A percentile compares a stretch with the other conserved stretches of the same genome.
phyloP scores from a whole-genome alignment of 2,113 vertebrate species.

The Nerophis lumbriciformis region DNA sequence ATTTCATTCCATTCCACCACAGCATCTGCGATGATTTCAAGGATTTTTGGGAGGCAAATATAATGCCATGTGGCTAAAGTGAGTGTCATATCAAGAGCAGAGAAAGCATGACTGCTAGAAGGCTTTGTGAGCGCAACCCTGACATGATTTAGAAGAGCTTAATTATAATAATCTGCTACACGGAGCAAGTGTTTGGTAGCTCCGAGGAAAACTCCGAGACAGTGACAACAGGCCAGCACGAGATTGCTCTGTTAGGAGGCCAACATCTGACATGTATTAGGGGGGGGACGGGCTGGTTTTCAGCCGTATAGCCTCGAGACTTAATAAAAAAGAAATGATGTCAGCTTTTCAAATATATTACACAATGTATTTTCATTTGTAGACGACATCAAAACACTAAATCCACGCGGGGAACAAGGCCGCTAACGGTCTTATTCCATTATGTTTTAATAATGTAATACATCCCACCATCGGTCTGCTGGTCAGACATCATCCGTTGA shows the following conservation, averaged over 20 bases:
- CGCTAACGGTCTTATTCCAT: constrained; percentile 52
- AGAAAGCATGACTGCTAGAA: constrained; percentile 49
- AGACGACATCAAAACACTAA: constrained; percentile 52
- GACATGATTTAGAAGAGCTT: constrained; percentile 67
- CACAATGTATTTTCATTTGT: constrained; percentile 49
- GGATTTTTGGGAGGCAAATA: constrained; percentile 43
- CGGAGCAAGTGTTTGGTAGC: constrained; percentile 51
- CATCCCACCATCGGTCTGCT: constrained; percentile 45
- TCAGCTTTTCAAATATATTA: constrained; percentile 45
- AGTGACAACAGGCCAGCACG: constrained; percentile 42
- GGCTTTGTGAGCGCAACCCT: constrained; percentile 43
- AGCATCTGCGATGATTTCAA: constrained; percentile 27
- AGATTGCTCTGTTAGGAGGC: constrained; percentile 34
- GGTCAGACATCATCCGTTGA: constrained; percentile 42
- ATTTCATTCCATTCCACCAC: constrained; percentile 16
- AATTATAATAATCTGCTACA: constrained; percentile 64
- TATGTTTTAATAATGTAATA: constrained; percentile 50
- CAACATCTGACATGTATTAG: constrained; percentile 53
- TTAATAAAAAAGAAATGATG: constrained; percentile 53
- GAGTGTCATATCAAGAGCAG: constrained; percentile 52
- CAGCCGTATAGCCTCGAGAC: constrained; percentile 37
- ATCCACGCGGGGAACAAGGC: constrained; percentile 49
- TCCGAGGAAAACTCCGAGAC: constrained; percentile 33
- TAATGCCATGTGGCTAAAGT: constrained; percentile 49
- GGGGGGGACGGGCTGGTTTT: constrained; percentile 41